These are phyloP conservation scores for Glomeris marginata DNA, from an alignment of 2,888 invertebrate genomes.

Conservation along the genomic window DNA sequence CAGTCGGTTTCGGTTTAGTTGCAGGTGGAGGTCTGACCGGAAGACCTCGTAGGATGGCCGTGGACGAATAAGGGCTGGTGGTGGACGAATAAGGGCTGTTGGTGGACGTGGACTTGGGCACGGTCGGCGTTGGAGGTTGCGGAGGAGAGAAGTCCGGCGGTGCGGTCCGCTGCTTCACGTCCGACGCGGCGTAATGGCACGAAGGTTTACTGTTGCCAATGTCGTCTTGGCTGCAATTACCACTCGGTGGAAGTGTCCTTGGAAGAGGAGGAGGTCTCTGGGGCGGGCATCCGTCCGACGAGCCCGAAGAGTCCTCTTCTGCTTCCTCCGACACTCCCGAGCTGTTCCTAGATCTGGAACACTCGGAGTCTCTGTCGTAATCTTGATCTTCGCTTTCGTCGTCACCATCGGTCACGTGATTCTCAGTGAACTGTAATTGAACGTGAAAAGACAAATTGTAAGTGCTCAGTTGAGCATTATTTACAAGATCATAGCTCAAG, in stretches of 20 bases:
- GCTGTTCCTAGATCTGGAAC: no score
- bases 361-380: no score
- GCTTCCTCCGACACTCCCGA: neutral
- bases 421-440: no score
- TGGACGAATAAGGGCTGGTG: constrained; percentile 12
- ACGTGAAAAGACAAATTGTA: no score
- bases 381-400: no score
- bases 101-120: constrained; percentile 3
- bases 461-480: no score
- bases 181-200: constrained; percentile 10
- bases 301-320: no score
- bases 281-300: no score
- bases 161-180: neutral
- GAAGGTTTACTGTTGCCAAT: constrained; percentile 3
- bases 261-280: neutral
- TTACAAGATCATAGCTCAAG: no score
- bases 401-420: no score
- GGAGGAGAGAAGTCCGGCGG: neutral
- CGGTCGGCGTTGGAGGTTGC: neutral
- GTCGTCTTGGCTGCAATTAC: constrained; percentile 5
- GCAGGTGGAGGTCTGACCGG: constrained; percentile 4
- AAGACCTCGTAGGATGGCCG: constrained; percentile 10
- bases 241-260: neutral
- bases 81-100: constrained; percentile 10
- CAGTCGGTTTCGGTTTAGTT: constrained; percentile 19